These are phyloP conservation scores for Chymomyza procnemis DNA, from an alignment of 2,888 invertebrate species.

Conservation along the genomic window DNA sequence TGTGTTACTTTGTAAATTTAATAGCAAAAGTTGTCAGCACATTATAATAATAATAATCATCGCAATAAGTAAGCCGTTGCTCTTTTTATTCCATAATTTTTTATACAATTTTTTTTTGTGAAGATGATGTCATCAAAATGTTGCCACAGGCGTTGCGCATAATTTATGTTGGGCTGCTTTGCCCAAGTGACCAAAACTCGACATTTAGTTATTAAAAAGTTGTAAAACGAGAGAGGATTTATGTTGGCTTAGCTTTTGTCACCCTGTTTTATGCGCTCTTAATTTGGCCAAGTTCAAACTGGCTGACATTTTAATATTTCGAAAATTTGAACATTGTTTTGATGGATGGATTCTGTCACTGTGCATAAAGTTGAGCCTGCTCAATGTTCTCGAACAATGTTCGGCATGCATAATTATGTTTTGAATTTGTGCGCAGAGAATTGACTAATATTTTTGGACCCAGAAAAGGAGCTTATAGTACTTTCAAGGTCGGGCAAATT, in stretches of 20 bases:
- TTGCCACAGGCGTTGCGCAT: constrained; percentile 42
- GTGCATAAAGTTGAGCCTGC: not conserved
- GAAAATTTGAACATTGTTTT: not conserved
- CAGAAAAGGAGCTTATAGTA: no score
- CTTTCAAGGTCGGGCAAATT: no score
- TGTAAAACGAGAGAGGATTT: constrained; percentile 36
- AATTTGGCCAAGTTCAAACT: not conserved
- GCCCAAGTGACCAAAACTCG: constrained; percentile 9
- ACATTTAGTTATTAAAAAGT: constrained; percentile 63
- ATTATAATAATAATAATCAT: not conserved
- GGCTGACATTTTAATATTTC: not conserved
- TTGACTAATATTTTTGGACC: not conserved
- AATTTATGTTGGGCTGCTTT: constrained; percentile 35
- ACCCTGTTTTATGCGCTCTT: not conserved
- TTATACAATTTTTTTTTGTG: constrained; percentile 21
- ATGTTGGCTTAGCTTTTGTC: not conserved
- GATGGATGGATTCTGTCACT: not conserved
- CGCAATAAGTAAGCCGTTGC: constrained; percentile 39
- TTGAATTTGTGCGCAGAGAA: not conserved
- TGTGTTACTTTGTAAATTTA: not conserved
- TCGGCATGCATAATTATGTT: not conserved
- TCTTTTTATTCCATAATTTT: constrained; percentile 16
- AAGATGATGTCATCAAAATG: constrained; percentile 51
- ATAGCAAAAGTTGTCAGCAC: constrained; percentile 53
- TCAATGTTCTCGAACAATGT: not conserved